Evolutionary conservation across 2,797 vertebrate genomes (phyloP), one percentile per base, ranked within the genome.

Genomic region (Hypotaenidia okinawae): DNA sequence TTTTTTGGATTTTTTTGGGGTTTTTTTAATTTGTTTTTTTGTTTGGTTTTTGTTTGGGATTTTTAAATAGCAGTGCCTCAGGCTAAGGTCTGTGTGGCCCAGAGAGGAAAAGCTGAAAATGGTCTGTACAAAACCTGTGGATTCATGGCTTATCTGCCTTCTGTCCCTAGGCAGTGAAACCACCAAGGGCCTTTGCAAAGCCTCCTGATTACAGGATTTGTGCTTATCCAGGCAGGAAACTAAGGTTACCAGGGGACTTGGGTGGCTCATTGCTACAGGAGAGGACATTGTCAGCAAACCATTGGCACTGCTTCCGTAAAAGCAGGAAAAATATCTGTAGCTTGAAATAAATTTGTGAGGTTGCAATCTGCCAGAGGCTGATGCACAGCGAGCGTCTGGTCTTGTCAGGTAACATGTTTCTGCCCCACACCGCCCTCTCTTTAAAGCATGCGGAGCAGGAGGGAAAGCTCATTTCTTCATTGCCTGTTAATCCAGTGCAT

Each of bases 81-180:
- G 92, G 94, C 87, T 91, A 89, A 94, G 62, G 55, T 76, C 62
- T 84, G n/a, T 73, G 76, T 79, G 79, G 80, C 55, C 85, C 59
- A 73, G 82, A 59, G 39, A 94, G 79, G 59, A 90, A 93, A 76
- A 78, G 89, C 73, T 93, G 87, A 86, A 94, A 93, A 92, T 15
- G 61, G 37, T 72, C 87, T 90, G 39, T 52, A 30, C 49, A 73
- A 59, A 88, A 76, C 72, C 45, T 59, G 23, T 14, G 45, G 63
- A 63, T 72, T 87, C 69, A 58, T 0, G 0, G 35, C 17, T 93
- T 82, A 70, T 84, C 59, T 74, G 11, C 25, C 52, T 78, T 37
- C n/a, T 62, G 25, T 80, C 75, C 41, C 78, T 64, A 28, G 64
- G 82, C 70, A 67, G 24, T 0, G 1, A 83, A 81, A 91, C 51